These are phyloP conservation scores for Brachionus plicatilis DNA, from an alignment of 1,140 invertebrate species.

Conservation along the genomic window DNA sequence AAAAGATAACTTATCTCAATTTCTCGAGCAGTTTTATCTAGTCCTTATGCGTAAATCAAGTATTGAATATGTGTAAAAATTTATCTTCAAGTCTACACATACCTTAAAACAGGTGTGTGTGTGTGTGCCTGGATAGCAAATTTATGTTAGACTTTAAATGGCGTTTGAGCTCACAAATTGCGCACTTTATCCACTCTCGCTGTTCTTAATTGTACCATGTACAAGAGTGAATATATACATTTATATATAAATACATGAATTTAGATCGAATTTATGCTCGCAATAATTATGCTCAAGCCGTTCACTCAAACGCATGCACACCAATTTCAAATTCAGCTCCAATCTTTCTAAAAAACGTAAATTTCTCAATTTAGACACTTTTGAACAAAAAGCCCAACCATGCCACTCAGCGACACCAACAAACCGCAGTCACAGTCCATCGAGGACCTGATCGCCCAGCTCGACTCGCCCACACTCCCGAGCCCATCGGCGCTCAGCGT, in stretches of 20 bases:
- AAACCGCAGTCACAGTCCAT: conserved; percentile 35
- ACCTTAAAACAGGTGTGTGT: no score
- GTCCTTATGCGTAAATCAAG: no score
- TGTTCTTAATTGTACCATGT: neutral
- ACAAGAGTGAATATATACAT: neutral
- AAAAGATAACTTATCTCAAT: no score
- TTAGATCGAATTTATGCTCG: neutral
- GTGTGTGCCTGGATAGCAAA: no score
- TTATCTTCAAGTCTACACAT: no score
- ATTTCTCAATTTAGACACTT: neutral
- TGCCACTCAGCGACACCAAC: conserved; percentile 34
- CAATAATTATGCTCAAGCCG: neutral
- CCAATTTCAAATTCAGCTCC: neutral
- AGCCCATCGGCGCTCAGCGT: neutral
- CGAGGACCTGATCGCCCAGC: conserved; percentile 34
- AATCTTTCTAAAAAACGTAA: neutral
- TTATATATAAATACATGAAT: neutral
- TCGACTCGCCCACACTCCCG: neutral
- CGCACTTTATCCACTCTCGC: neutral
- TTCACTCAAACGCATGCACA: neutral
- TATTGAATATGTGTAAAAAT: no score
- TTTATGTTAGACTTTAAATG: neutral
- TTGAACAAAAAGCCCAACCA: neutral
- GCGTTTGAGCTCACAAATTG: neutral
- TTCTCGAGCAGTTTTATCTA: no score